phyloP scores from a whole-genome alignment of 2,113 vertebrate genomes.

The Dasyurus viverrinus region DNA sequence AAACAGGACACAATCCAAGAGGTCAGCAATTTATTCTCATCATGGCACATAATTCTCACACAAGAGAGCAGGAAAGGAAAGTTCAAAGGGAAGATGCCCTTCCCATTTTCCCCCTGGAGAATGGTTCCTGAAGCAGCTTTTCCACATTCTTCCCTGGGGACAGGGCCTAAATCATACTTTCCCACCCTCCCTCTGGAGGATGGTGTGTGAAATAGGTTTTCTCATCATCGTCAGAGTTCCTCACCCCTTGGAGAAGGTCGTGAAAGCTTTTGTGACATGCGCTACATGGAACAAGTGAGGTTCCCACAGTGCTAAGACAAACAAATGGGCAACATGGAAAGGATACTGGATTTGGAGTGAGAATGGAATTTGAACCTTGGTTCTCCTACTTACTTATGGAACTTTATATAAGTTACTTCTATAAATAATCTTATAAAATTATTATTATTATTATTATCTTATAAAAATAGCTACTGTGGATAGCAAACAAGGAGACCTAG shows the following conservation, averaged over 20 bases:
- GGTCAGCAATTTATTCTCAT: constrained; percentile 64
- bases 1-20: constrained; percentile 35
- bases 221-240: background rate
- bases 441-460: background rate
- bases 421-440: constrained; percentile 1
- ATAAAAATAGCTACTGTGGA: background rate
- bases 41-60: background rate
- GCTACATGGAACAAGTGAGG: background rate
- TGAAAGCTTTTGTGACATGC: background rate
- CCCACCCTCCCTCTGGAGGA: background rate
- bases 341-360: background rate
- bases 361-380: too few relatives aligned
- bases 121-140: background rate
- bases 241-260: background rate
- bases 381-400: background rate
- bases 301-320: background rate
- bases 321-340: background rate
- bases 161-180: background rate
- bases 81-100: background rate
- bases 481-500: background rate
- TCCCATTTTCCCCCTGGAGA: background rate
- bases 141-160: background rate
- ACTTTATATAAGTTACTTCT: constrained; percentile 16
- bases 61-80: background rate
- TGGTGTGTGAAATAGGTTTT: background rate